A percentile compares a stretch with the other conserved stretches of the same genome.
Evolutionary conservation across 2,888 invertebrate species (phyloP).

Genomic region (Celastrina argiolus): DNA sequence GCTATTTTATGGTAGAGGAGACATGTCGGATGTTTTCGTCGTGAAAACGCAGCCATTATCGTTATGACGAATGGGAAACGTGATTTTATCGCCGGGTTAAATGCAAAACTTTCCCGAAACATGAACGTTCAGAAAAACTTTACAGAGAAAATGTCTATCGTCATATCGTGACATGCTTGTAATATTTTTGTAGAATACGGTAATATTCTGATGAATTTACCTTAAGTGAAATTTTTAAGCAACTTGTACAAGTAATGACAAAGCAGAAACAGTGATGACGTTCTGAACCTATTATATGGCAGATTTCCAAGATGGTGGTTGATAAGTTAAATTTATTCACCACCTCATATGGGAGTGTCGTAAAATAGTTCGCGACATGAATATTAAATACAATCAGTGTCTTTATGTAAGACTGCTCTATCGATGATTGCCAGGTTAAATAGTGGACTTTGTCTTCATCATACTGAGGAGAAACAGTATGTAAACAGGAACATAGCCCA

Average conservation of each 20-base stretch:
- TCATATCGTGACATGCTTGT: background rate
- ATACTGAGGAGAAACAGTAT: too few relatives aligned
- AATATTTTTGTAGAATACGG: background rate
- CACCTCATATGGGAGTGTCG: background rate
- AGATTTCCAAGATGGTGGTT: background rate
- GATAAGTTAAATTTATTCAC: conserved; percentile 8
- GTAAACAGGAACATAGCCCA: too few relatives aligned
- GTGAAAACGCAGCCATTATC: background rate
- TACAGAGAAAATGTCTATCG: background rate
- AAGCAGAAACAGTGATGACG: background rate
- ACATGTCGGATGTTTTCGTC: conserved; percentile 8
- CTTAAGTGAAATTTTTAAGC: background rate
- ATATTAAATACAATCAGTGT: background rate
- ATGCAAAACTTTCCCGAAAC: conserved; percentile 9
- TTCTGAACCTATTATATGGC: background rate
- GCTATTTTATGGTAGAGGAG: conserved; percentile 17
- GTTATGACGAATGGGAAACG: conserved; percentile 14
- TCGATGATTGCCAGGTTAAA: background rate
- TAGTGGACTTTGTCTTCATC: too few relatives aligned
- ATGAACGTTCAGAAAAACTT: conserved; percentile 1
- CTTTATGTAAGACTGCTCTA: background rate
- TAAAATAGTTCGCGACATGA: background rate
- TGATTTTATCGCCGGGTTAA: conserved; percentile 3
- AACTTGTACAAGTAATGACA: background rate
- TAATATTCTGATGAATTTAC: background rate